Conservation (phyloP, 1,140 invertebrate species). For the Drosophila ficusphila region DNA sequence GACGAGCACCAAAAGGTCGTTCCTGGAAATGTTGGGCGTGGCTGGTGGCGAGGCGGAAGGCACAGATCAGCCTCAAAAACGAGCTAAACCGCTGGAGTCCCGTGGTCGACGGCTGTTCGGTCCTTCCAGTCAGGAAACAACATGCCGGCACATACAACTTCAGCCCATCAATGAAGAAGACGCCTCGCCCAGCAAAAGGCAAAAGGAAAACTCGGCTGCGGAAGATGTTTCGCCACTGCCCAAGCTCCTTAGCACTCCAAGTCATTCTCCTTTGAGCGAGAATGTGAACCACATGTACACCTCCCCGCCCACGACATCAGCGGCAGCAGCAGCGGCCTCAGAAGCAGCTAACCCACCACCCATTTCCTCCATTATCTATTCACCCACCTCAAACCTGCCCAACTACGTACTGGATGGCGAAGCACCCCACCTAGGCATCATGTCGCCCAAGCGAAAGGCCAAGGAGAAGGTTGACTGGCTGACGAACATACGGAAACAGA, state of each 20-base stretch:
- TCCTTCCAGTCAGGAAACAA: constrained; percentile 33
- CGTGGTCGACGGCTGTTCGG: constrained; percentile 68
- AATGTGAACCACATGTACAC: constrained; percentile 62
- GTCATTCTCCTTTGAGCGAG: constrained; percentile 65
- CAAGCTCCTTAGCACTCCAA: constrained; percentile 28
- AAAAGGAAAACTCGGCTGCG: constrained; percentile 63
- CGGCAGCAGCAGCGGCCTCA: constrained; percentile 9
- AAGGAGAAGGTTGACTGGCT: constrained; percentile 90
- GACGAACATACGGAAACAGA: constrained; percentile 88
- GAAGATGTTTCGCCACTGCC: constrained; percentile 39
- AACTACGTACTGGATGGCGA: constrained; percentile 91
- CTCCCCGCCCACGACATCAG: constrained; percentile 66
- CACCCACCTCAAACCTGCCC: constrained; percentile 90
- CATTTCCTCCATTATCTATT: constrained; percentile 83
- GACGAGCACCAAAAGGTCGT: constrained; percentile 62
- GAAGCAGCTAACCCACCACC: neutral
- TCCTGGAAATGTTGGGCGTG: constrained; percentile 73
- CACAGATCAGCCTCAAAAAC: constrained; percentile 69
- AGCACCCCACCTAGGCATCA: constrained; percentile 89
- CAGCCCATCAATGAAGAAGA: constrained; percentile 55
- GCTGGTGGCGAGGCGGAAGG: constrained; percentile 7
- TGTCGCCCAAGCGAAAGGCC: constrained; percentile 88
- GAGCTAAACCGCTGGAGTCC: constrained; percentile 82
- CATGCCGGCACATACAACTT: constrained; percentile 39
- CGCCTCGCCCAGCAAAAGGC: constrained; percentile 33